Evolutionary conservation across 2,113 vertebrate species (phyloP), one percentile per base, ranked within the genome.

Genomic region (Ursus arctos): DNA sequence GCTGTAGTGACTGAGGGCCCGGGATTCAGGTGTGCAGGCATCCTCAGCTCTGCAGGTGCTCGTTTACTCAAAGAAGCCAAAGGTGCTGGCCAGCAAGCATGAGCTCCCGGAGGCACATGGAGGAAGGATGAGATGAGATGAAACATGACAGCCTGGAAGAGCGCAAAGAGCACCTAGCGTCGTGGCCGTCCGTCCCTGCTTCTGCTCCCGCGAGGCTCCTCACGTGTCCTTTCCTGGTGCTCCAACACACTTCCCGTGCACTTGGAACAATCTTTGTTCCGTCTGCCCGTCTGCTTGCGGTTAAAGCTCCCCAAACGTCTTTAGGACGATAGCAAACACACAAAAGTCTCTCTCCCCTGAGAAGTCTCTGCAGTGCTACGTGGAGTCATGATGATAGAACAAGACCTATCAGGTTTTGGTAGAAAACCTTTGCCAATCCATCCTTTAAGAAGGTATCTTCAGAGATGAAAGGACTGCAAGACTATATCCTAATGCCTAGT

Each of bases 211-310:
- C 1, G 6, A 40, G 4, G 19, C 11, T n/a, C 2, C 7, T 6
- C 2, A 8, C 0, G 21, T 0, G 2, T 6, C n/a, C 36, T 1
- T 6, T 7, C 8, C 65, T 33, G 13, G 3, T 2, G 2, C 12
- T 40, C 13, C 43, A 26, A 49, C 0, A 1, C 4, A 4, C 4
- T 16, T 49, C 33, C 31, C 31, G 7, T 1, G 1, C 22, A 6
- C 69, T 31, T 55, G 16, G 11, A 49, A 11, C 28, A 7, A 21
- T 24, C 49, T 43, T n/a, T 31, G n/a, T 14, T 65, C 26, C n/a
- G 2, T 71, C 1, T 7, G 13, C 10, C 22, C 19, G 1, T 9
- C 33, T 3, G 4, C 47, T 74, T 65, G 69, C 4, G 0, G 31
- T 22, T 43, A 43, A 7, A 7, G 12, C 33, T 36, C 81, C 7